A percentile compares a stretch with the other conserved stretches of the same genome.
These are phyloP conservation scores for Tetramorium parvispinum DNA, from an alignment of 1,140 invertebrate species.

Conservation along the genomic window DNA sequence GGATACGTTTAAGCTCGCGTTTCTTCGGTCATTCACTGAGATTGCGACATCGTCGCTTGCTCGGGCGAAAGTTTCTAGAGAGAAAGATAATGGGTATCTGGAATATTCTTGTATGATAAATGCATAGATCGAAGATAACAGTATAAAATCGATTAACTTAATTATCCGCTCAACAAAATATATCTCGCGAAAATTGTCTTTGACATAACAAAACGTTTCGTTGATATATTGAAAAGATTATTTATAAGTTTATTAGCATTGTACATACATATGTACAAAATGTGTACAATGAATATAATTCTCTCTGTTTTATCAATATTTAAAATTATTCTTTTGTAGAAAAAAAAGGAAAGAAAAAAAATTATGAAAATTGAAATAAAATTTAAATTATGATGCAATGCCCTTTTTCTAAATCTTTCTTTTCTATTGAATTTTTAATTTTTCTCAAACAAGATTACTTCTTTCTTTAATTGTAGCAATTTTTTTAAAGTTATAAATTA, in stretches of 20 bases:
- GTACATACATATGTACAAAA: neutral
- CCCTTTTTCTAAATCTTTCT: neutral
- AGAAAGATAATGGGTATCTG: neutral
- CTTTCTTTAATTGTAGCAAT: neutral
- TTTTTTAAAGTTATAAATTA: neutral
- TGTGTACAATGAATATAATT: neutral
- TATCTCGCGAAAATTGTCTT: neutral
- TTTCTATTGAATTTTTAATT: neutral
- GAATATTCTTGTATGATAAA: neutral
- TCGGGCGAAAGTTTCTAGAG: slow-evolving; percentile 1
- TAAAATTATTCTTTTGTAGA: neutral
- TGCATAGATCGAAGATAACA: neutral
- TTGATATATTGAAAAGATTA: neutral
- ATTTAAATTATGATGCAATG: neutral
- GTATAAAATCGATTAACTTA: neutral
- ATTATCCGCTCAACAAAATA: neutral
- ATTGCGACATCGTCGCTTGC: slow-evolving; percentile 24
- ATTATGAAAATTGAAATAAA: neutral
- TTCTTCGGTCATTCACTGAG: slow-evolving; percentile 24
- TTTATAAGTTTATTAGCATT: neutral
- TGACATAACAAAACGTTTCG: neutral
- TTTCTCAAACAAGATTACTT: neutral
- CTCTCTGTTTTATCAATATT: neutral
- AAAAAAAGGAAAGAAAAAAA: neutral
- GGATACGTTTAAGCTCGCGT: neutral